These are phyloP conservation scores for Haemorhous mexicanus DNA, from an alignment of 2,113 vertebrate species.

Conservation along the genomic window DNA sequence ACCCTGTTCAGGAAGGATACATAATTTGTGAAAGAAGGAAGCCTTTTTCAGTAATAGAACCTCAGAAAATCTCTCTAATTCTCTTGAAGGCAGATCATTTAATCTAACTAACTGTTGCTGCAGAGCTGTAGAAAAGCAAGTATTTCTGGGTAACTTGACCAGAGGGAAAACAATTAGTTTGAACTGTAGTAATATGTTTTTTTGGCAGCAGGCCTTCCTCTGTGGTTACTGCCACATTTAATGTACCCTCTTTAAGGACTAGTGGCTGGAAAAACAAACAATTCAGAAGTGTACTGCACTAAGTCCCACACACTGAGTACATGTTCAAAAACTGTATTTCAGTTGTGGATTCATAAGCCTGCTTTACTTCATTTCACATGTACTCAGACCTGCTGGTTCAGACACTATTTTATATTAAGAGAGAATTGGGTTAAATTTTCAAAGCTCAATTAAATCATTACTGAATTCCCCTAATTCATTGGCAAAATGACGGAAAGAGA, in stretches of 20 bases:
- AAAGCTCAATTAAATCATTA: not conserved
- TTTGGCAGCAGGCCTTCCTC: constrained; percentile 28
- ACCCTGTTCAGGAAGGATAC: not conserved
- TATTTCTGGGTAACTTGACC: constrained; percentile 43
- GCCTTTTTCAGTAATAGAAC: not conserved
- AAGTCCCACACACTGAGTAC: not conserved
- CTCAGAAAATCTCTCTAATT: not conserved
- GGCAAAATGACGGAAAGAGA: not conserved
- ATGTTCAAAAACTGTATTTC: not conserved
- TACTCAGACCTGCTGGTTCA: not conserved
- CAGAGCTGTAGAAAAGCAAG: constrained; percentile 23
- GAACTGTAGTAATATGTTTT: constrained; percentile 24
- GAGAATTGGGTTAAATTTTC: not conserved
- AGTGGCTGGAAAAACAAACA: constrained; percentile 49
- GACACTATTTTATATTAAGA: not conserved
- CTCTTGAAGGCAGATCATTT: constrained; percentile 18
- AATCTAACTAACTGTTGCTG: constrained; percentile 12
- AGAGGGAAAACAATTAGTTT: constrained; percentile 43
- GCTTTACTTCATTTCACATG: not conserved
- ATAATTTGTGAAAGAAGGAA: constrained; percentile 22
- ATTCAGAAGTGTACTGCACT: not conserved
- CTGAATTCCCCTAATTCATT: not conserved
- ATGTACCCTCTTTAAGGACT: constrained; percentile 24
- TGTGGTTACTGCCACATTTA: not conserved
- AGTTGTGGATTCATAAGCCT: constrained; percentile 6